Evolutionary conservation across 2,113 vertebrate species (phyloP).

Genomic region (Lampris megalopsis): DNA sequence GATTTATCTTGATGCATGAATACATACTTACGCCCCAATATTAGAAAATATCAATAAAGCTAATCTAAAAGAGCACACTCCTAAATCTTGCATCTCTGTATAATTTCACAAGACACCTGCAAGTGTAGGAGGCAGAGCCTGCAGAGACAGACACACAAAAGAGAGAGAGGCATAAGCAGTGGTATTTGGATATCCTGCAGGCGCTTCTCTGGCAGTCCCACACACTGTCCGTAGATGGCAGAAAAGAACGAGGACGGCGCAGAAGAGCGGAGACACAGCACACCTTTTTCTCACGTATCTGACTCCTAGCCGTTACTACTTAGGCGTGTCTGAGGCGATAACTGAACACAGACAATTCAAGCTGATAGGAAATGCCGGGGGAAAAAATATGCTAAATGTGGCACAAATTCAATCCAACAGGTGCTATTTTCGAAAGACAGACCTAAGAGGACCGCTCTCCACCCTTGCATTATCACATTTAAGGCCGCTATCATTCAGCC

Average conservation of each 20-base stretch:
- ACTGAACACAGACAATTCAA: constrained; percentile 24
- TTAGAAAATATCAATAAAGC: constrained; percentile 17
- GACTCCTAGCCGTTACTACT: constrained; percentile 36
- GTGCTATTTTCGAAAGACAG: constrained; percentile 13
- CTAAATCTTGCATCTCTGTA: neutral
- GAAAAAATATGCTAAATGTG: constrained; percentile 15
- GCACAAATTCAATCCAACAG: constrained; percentile 18
- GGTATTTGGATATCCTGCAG: constrained; percentile 31
- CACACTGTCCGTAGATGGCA: constrained; percentile 76
- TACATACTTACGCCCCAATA: neutral
- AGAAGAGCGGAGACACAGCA: neutral
- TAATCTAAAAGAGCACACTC: neutral
- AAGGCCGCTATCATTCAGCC: constrained; percentile 59
- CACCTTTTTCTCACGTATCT: constrained; percentile 32
- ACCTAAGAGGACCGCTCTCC: constrained; percentile 10
- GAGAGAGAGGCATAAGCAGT: neutral
- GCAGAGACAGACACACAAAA: constrained; percentile 4
- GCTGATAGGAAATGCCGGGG: constrained; percentile 17
- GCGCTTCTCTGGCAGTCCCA: constrained; percentile 59
- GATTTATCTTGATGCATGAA: constrained; percentile 24
- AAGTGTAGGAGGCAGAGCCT: neutral
- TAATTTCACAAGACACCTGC: neutral
- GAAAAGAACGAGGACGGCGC: constrained; percentile 66
- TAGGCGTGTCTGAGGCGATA: constrained; percentile 19
- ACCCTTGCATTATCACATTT: constrained; percentile 36